Conservation (phyloP, 1,140 invertebrate genomes). For the Plectrocnemia conspersa region DNA sequence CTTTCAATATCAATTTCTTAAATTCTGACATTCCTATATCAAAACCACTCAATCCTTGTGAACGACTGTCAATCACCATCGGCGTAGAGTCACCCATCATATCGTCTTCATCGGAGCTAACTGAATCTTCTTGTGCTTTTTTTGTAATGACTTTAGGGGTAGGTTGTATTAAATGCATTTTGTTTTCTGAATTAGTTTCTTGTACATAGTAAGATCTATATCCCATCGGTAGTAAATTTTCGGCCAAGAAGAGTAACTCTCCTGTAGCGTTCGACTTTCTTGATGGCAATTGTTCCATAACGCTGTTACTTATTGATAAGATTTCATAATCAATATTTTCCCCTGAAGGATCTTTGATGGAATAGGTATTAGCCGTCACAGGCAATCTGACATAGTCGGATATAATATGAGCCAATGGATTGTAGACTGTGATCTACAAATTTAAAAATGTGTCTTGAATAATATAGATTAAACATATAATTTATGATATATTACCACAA, state of each 20-base stretch:
- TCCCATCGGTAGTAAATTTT: conserved; percentile 61
- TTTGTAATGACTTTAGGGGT: too few relatives aligned
- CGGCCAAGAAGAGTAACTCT: conserved; percentile 64
- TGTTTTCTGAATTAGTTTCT: not conserved
- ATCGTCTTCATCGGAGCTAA: too few relatives aligned
- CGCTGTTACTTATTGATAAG: not conserved
- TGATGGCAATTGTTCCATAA: conserved; percentile 54
- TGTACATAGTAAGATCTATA: conserved; percentile 46
- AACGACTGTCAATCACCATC: not conserved
- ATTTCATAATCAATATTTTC: not conserved
- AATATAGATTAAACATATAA: not conserved
- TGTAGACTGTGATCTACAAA: conserved; percentile 15
- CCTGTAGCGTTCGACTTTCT: conserved; percentile 55
- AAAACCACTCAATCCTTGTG: too few relatives aligned
- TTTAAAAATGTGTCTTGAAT: not conserved
- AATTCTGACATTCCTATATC: not conserved
- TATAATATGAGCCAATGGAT: conserved; percentile 12
- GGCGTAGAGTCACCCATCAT: not conserved
- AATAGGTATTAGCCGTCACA: not conserved
- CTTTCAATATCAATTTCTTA: not conserved
- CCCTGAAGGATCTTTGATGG: conserved; percentile 7
- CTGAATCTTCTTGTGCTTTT: too few relatives aligned
- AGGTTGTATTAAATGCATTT: too few relatives aligned
- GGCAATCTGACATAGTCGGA: conserved; percentile 8
- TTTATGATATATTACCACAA: conserved; percentile 49